Evolutionary conservation across 2,113 vertebrate genomes (phyloP).

Genomic region (Tautogolabrus adspersus): DNA sequence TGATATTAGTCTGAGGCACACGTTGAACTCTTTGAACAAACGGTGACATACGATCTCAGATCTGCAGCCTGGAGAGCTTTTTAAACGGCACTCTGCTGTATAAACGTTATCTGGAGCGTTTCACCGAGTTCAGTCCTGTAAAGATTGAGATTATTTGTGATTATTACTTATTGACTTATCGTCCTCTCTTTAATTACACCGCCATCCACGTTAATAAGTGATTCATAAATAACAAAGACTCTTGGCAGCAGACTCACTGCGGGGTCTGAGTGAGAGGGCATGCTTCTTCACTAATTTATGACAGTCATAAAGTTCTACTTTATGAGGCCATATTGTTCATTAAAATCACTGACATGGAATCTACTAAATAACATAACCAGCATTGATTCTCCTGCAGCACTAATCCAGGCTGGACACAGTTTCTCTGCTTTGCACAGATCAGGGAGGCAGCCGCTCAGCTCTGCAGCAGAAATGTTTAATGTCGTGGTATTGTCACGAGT

Average conservation of each 20-base stretch:
- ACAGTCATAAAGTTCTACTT: slow-evolving; percentile 50
- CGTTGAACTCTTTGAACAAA: background rate
- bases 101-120: slow-evolving; percentile 12
- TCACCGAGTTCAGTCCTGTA: slow-evolving; percentile 9
- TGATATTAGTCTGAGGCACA: too few species aligned
- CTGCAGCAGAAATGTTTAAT: slow-evolving; percentile 30
- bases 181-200: slow-evolving; percentile 17
- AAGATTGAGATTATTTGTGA: slow-evolving; percentile 34
- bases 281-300: slow-evolving; percentile 45
- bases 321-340: slow-evolving; percentile 50
- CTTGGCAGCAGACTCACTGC: slow-evolving; percentile 3
- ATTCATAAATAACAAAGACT: slow-evolving; percentile 34
- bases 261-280: slow-evolving; percentile 25
- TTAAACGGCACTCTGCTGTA: background rate
- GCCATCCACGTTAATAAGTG: slow-evolving; percentile 32
- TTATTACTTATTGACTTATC: slow-evolving; percentile 15
- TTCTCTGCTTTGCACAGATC: slow-evolving; percentile 35
- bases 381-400: slow-evolving; percentile 41
- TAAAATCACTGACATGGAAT: slow-evolving; percentile 52
- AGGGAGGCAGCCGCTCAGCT: slow-evolving; percentile 11
- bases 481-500: background rate
- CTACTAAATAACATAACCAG: slow-evolving; percentile 51
- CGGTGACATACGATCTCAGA: slow-evolving; percentile 1
- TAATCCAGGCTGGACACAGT: slow-evolving; percentile 28
- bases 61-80: background rate